Percentiles rank a stretch among this genome's conserved stretches.
Conservation (phyloP, 2,888 invertebrate species). For the Crematogaster levior region DNA sequence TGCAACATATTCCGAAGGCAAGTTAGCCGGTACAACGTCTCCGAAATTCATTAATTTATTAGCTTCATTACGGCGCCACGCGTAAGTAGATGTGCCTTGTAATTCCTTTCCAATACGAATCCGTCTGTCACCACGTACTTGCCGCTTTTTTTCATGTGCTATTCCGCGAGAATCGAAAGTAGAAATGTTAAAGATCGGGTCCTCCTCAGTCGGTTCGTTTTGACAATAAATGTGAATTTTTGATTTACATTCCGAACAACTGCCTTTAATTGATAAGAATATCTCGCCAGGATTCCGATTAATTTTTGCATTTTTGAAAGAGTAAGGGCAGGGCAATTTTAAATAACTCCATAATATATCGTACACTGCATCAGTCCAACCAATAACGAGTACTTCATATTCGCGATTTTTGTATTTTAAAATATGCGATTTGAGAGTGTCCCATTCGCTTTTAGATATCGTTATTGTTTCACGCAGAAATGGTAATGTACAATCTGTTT, state of each 20-base stretch:
- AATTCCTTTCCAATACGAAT: conserved; percentile 9
- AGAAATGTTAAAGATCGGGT: not conserved
- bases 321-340: not conserved
- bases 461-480: not conserved
- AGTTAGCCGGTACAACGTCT: not conserved
- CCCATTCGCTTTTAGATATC: conserved; percentile 8
- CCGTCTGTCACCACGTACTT: not conserved
- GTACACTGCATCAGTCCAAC: not conserved
- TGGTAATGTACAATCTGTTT: too few species aligned
- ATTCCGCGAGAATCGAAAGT: not conserved
- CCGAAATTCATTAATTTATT: conserved; percentile 1
- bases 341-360: not conserved
- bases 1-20: not conserved
- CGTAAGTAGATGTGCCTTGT: not conserved
- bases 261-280: not conserved
- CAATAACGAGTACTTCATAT: not conserved
- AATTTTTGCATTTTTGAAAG: not conserved
- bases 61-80: not conserved
- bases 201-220: not conserved
- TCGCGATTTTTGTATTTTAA: not conserved
- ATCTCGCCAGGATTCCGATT: not conserved
- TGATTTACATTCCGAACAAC: not conserved
- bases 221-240: not conserved
- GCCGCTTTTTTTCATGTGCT: conserved; percentile 1
- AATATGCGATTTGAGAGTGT: not conserved